Evolutionary conservation across 2,113 vertebrate species (phyloP).

Genomic region (Kryptolebias marmoratus): DNA sequence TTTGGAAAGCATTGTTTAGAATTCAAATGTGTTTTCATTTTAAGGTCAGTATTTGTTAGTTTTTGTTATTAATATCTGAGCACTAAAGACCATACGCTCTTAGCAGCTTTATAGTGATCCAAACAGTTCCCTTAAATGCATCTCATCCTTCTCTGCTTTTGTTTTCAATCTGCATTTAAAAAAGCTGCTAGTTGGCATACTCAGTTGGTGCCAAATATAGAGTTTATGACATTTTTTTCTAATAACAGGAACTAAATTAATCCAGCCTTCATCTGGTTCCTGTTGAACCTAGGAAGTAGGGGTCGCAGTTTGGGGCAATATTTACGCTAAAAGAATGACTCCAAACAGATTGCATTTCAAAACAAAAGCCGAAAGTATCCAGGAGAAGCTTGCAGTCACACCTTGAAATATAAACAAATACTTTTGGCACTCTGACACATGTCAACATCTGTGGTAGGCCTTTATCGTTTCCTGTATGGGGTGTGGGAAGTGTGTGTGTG

Average conservation of each 20-base stretch:
- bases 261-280: constrained; percentile 75
- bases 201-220: constrained; percentile 46
- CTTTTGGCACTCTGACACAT: constrained; percentile 56
- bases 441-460: constrained; percentile 41
- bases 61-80: not conserved
- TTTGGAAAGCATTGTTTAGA: constrained; percentile 21
- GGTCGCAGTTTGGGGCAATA: constrained; percentile 80
- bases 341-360: constrained; percentile 76
- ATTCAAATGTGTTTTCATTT: constrained; percentile 21
- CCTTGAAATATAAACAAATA: constrained; percentile 62
- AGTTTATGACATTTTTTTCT: constrained; percentile 32
- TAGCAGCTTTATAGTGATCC: constrained; percentile 12
- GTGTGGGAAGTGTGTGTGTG: not conserved
- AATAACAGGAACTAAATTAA: constrained; percentile 39
- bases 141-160: constrained; percentile 22
- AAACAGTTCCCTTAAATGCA: constrained; percentile 31
- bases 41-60: constrained; percentile 21
- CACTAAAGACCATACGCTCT: constrained; percentile 2
- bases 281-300: constrained; percentile 75
- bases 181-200: constrained; percentile 29
- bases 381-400: constrained; percentile 51
- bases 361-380: constrained; percentile 64
- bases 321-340: constrained; percentile 76
- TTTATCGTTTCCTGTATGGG: constrained; percentile 20
- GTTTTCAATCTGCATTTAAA: constrained; percentile 9